Evolutionary conservation across 2,797 vertebrate species (phyloP).

Genomic region (Sphaeramia orbicularis): DNA sequence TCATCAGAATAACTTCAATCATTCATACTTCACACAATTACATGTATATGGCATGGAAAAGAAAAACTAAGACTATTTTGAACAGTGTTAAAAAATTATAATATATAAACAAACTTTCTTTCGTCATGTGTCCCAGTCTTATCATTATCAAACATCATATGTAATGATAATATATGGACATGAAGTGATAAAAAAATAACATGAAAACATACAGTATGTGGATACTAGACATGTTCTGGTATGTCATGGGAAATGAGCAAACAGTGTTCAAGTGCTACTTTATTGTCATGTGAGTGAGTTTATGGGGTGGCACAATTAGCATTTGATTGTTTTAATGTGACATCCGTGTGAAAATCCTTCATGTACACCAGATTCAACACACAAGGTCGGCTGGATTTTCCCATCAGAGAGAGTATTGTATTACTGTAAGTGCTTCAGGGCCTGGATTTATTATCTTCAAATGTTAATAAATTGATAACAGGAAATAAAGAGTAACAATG

Average conservation of each 20-base stretch:
- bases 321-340: not conserved
- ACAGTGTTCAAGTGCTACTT: constrained; percentile 45
- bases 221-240: not conserved
- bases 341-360: constrained; percentile 45
- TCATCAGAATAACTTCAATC: not conserved
- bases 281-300: not conserved
- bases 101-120: too few relatives aligned
- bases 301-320: not conserved
- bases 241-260: constrained; percentile 37
- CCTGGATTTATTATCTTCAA: constrained; percentile 35
- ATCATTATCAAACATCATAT: too few relatives aligned
- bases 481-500: not conserved
- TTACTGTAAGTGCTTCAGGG: constrained; percentile 29
- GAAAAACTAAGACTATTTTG: too few relatives aligned
- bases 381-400: constrained; percentile 21
- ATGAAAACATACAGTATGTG: not conserved
- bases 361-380: constrained; percentile 68
- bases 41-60: too few relatives aligned
- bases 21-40: too few relatives aligned
- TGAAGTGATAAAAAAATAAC: constrained; percentile 4
- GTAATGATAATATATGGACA: too few relatives aligned
- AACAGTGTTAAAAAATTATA: too few relatives aligned
- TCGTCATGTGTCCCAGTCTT: too few relatives aligned
- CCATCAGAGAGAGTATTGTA: constrained; percentile 28
- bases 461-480: not conserved